Evolutionary conservation across 2,888 invertebrate genomes (phyloP).

Genomic region (Aporophyla lueneburgensis): DNA sequence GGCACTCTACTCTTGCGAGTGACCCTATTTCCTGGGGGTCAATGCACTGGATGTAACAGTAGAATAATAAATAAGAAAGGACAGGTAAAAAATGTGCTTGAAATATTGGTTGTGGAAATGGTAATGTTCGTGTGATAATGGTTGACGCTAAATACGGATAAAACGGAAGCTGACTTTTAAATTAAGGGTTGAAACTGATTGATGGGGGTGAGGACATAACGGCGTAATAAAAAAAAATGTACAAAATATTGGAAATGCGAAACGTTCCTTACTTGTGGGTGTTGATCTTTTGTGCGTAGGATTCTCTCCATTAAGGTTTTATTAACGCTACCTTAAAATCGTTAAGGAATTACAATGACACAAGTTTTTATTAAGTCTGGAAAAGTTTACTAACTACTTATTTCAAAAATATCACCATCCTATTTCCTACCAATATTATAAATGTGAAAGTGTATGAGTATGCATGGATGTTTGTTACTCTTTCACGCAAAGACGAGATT

Average conservation of each 20-base stretch:
- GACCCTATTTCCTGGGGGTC: slow-evolving; percentile 66
- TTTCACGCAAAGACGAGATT: too few relatives aligned
- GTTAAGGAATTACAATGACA: not conserved
- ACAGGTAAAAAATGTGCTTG: slow-evolving; percentile 30
- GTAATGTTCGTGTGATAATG: not conserved
- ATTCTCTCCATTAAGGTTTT: too few relatives aligned
- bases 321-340: too few relatives aligned
- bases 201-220: not conserved
- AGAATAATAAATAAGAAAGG: slow-evolving; percentile 30
- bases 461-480: too few relatives aligned
- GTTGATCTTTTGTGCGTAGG: too few relatives aligned
- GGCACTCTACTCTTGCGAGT: slow-evolving; percentile 37
- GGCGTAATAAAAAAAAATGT: not conserved
- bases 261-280: not conserved
- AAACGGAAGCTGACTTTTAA: not conserved
- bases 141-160: not conserved
- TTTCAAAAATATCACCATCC: too few relatives aligned
- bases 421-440: too few relatives aligned
- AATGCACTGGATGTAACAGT: slow-evolving; percentile 56
- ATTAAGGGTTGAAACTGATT: not conserved
- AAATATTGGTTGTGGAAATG: not conserved
- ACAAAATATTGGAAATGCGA: not conserved
- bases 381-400: not conserved
- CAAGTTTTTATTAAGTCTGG: not conserved
- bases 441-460: too few relatives aligned